Evolutionary conservation across 2,888 invertebrate species (phyloP).

Genomic region (Agrotis puta): DNA sequence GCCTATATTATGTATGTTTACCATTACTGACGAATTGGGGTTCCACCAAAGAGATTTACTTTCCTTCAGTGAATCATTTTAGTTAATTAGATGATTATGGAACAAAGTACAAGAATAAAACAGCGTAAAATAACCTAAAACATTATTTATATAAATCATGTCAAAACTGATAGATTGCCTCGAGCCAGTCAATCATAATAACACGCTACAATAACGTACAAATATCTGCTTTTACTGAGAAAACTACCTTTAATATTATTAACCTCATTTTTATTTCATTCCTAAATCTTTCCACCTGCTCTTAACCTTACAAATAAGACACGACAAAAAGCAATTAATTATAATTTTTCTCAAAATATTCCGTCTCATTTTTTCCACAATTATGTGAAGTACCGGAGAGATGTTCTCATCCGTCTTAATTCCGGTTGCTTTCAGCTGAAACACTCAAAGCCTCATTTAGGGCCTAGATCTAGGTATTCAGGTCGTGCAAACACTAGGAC

Average conservation of each 20-base stretch:
- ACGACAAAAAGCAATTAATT: slow-evolving; percentile 48
- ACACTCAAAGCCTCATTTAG: slow-evolving; percentile 58
- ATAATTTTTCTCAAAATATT: slow-evolving; percentile 33
- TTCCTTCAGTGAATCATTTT: too few species aligned
- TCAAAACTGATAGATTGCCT: slow-evolving; percentile 31
- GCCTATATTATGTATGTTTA: too few species aligned
- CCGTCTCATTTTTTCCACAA: slow-evolving; percentile 20
- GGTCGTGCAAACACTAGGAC: slow-evolving; percentile 73
- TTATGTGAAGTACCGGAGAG: slow-evolving; percentile 25
- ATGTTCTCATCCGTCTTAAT: slow-evolving; percentile 58
- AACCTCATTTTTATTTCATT: slow-evolving; percentile 15
- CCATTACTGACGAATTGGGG: too few species aligned
- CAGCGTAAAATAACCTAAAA: neutral
- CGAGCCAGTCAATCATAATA: neutral
- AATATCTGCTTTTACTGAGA: neutral
- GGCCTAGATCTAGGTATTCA: slow-evolving; percentile 71
- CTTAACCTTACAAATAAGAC: slow-evolving; percentile 28
- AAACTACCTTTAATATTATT: slow-evolving; percentile 2
- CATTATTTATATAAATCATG: slow-evolving; percentile 8
- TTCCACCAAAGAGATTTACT: too few species aligned
- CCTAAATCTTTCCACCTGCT: slow-evolving; percentile 9
- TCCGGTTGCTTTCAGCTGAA: slow-evolving; percentile 39
- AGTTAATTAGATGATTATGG: neutral
- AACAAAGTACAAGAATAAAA: neutral
- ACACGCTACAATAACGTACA: slow-evolving; percentile 8